Evolutionary conservation across 2,888 invertebrate species (phyloP).

Genomic region (Microdon myrmicae): DNA sequence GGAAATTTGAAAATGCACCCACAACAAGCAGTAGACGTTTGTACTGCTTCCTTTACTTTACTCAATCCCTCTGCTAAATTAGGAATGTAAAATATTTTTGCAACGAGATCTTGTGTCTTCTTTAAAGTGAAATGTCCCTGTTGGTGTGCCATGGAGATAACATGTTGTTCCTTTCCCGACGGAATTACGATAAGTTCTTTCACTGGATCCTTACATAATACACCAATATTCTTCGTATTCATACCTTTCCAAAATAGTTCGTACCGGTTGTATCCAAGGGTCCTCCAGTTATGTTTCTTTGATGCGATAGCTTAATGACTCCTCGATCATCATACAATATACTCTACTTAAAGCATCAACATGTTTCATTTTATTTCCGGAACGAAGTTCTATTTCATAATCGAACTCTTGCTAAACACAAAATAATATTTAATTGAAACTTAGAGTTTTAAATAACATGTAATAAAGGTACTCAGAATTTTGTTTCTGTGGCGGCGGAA

Average conservation of each 20-base stretch:
- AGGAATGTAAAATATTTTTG: too few relatives aligned
- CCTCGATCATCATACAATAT: constrained; percentile 12
- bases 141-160: constrained; percentile 59
- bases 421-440: too few relatives aligned
- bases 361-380: constrained; percentile 9
- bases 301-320: constrained; percentile 2
- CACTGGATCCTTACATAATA: constrained; percentile 19
- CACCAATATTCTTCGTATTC: constrained; percentile 33
- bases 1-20: constrained; percentile 60
- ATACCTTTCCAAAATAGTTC: constrained; percentile 21
- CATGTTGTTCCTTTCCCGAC: constrained; percentile 55
- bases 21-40: constrained; percentile 58
- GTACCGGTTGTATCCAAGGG: constrained; percentile 23
- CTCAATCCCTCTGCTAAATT: too few relatives aligned
- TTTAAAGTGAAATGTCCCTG: constrained; percentile 59
- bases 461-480: too few relatives aligned
- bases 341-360: constrained; percentile 23
- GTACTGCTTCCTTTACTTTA: constrained; percentile 56
- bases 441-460: too few relatives aligned
- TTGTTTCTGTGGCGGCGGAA: too few relatives aligned
- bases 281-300: constrained; percentile 6
- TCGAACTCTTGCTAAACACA: constrained; percentile 27
- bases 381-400: constrained; percentile 18
- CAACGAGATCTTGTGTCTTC: constrained; percentile 55
- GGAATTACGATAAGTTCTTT: constrained; percentile 57